These are phyloP conservation scores for Archaeoteleia sp. DNA, from an alignment of 2,888 invertebrate species.

Conservation along the genomic window DNA sequence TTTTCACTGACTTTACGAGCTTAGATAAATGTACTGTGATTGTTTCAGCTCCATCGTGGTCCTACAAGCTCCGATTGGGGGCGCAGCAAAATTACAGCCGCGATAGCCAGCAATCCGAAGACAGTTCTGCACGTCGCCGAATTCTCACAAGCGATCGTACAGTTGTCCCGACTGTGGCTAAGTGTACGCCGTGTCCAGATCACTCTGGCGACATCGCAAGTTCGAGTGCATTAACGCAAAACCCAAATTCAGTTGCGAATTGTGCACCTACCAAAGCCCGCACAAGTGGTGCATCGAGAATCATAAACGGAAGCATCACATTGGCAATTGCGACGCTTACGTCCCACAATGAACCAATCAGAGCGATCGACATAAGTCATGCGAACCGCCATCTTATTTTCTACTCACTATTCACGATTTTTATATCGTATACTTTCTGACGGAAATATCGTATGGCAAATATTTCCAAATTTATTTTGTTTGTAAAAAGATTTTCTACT, in stretches of 20 bases:
- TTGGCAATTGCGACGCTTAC: too few relatives aligned
- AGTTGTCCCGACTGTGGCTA: conserved; percentile 67
- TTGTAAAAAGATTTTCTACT: too few relatives aligned
- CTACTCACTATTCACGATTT: too few relatives aligned
- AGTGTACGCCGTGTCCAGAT: conserved; percentile 65
- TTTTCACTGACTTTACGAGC: too few relatives aligned
- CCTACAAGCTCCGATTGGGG: conserved; percentile 20
- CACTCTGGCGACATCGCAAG: conserved; percentile 69
- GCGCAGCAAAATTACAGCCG: not conserved
- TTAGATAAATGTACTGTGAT: not conserved
- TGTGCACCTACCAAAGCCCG: conserved; percentile 66
- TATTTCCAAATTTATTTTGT: too few relatives aligned
- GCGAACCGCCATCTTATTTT: too few relatives aligned
- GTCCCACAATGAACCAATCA: too few relatives aligned
- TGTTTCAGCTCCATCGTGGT: conserved; percentile 58
- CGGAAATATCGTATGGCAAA: too few relatives aligned
- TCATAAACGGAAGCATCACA: conserved; percentile 64
- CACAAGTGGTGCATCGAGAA: conserved; percentile 69
- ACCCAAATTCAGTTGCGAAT: conserved; percentile 64
- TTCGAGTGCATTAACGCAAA: conserved; percentile 69
- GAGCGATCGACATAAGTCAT: too few relatives aligned
- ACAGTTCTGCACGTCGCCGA: not conserved
- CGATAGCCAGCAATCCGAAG: not conserved
- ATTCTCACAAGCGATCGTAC: conserved; percentile 38
- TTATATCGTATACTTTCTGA: too few relatives aligned